Evolutionary conservation across 2,113 vertebrate species (phyloP), one percentile per base, ranked within the genome.

Genomic region (Alligator sinensis): DNA sequence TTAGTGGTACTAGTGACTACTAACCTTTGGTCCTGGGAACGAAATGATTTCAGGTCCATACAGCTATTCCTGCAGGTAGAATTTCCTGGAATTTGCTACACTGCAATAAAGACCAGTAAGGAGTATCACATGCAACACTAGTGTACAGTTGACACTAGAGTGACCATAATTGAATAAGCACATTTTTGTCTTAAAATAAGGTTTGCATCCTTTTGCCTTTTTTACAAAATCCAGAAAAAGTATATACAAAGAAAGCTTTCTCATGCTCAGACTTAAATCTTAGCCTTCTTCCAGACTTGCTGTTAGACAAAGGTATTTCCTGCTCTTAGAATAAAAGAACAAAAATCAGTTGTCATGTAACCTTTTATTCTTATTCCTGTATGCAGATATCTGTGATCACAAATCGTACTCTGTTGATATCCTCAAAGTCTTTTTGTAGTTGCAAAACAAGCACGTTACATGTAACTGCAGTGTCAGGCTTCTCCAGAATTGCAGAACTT

Each of bases 321-420:
- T 82, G 84, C 76, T 84, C 10, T 82, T 91, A 84, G 11, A 4
- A 16, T 87, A 55, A 11, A 83, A 85, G 55, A 28, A 84, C 24
- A 9, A 74, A 74, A 72, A 72, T 34, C 15, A 34, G 13, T 78
- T 88, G 88, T 84, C 54, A 14, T 34, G 4, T 83, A 74, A 47
- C 21, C 28, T 6, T 94, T 91, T 74, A 47, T 34, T 30, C 19
- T 70, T 11, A 8, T 74, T 47, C 30, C 25, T 74, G 70, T 74
- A 13, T 74, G 22, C 25, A 38, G 47, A 74, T 47, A 38, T 74
- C 47, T 14, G 70, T 25, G 34, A 25, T 74, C 34, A 47, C 24
- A 74, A 47, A 74, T 38, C 19, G 34, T 22, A 47, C 12, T 22
- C 18, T 7, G 18, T 38, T 74, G 34, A 74, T 15, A 24, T 47